phyloP scores from a whole-genome alignment of 2,888 invertebrate species.

The Eurois occulta region DNA sequence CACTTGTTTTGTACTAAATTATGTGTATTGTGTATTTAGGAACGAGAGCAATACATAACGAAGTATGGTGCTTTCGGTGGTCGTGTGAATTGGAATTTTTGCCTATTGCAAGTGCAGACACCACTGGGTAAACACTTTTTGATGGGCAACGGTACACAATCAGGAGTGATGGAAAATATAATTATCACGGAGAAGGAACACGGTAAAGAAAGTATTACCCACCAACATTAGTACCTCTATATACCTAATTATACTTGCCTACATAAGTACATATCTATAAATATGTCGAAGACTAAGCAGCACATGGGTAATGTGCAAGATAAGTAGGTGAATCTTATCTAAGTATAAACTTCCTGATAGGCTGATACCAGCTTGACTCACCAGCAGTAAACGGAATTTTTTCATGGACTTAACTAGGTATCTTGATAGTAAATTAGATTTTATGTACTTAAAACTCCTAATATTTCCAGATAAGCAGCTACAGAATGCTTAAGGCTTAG shows the following conservation, averaged over 20 bases:
- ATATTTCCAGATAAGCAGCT: background rate
- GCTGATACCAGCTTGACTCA: slow-evolving; percentile 46
- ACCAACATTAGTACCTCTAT: slow-evolving; percentile 1
- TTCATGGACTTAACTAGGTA: slow-evolving; percentile 7
- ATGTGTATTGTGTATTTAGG: slow-evolving; percentile 58
- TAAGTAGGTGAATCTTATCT: slow-evolving; percentile 48
- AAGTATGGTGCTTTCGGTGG: slow-evolving; percentile 71
- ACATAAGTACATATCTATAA: background rate
- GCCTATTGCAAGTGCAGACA: slow-evolving; percentile 70
- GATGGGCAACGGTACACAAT: slow-evolving; percentile 68
- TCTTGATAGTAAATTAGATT: slow-evolving; percentile 10
- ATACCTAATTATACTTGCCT: background rate
- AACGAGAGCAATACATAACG: slow-evolving; percentile 67
- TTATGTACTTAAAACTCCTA: background rate
- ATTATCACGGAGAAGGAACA: slow-evolving; percentile 64
- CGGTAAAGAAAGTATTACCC: slow-evolving; percentile 45
- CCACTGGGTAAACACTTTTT: slow-evolving; percentile 70
- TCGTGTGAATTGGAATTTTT: slow-evolving; percentile 68
- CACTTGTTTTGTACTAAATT: slow-evolving; percentile 20
- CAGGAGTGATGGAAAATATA: slow-evolving; percentile 71
- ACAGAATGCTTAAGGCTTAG: background rate
- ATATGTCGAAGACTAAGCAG: slow-evolving; percentile 15
- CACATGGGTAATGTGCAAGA: slow-evolving; percentile 24
- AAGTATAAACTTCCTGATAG: slow-evolving; percentile 15
- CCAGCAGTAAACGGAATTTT: slow-evolving; percentile 24